phyloP scores from a whole-genome alignment of 2,888 invertebrate genomes.

The Sialis fuliginosa region DNA sequence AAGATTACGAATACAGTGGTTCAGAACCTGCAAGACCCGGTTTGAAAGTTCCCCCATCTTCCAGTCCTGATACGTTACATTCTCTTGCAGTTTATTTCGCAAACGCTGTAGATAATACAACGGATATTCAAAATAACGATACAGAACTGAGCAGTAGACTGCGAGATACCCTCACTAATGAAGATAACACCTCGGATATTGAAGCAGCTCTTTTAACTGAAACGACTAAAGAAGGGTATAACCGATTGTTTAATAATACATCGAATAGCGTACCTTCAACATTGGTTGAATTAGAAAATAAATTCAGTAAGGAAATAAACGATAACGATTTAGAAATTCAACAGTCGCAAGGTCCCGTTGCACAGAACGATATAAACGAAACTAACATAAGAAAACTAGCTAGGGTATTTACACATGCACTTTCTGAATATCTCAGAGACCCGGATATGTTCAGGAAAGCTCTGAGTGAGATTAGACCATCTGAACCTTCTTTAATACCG shows the following conservation, averaged over 20 bases:
- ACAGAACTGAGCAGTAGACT: conserved; percentile 15
- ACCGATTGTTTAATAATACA: conserved; percentile 23
- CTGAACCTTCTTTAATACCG: conserved; percentile 44
- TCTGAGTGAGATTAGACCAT: conserved; percentile 59
- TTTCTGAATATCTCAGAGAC: conserved; percentile 67
- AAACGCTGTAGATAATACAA: conserved; percentile 34
- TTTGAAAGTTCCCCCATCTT: conserved; percentile 50
- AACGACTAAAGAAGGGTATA: conserved; percentile 46
- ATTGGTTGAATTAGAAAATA: not conserved
- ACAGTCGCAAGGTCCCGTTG: conserved; percentile 44
- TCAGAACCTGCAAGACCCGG: conserved; percentile 36
- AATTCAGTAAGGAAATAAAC: conserved; percentile 12
- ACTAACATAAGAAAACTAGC: conserved; percentile 49
- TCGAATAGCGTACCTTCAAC: conserved; percentile 5
- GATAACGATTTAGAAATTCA: conserved; percentile 36
- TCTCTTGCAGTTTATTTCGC: conserved; percentile 68
- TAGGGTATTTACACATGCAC: conserved; percentile 67
- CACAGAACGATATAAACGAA: conserved; percentile 22
- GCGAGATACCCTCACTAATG: conserved; percentile 19
- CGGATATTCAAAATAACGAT: conserved; percentile 13
- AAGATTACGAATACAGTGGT: conserved; percentile 16
- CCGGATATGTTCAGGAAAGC: conserved; percentile 65
- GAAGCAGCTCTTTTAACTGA: conserved; percentile 44
- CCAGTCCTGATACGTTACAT: conserved; percentile 59
- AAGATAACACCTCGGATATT: conserved; percentile 22